Percentiles rank a stretch among this genome's conserved stretches.
phyloP scores from a whole-genome alignment of 2,888 invertebrate species.

The Meghimatium bilineatum region DNA sequence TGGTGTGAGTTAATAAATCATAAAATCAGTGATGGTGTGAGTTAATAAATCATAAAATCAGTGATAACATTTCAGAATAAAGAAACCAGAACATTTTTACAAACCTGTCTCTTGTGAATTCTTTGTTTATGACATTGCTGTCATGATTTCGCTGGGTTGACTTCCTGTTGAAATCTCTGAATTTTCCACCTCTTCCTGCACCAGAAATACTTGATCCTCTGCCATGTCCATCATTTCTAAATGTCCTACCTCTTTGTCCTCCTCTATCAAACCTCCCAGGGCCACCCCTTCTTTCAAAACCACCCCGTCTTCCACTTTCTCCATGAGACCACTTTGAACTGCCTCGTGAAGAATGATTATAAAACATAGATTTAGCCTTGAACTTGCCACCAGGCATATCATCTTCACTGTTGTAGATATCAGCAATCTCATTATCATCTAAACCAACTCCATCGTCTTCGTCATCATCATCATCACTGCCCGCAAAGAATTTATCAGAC shows the following conservation, averaged over 20 bases:
- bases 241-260: slow-evolving; percentile 29
- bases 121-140: neutral
- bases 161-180: neutral
- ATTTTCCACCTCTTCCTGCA: slow-evolving; percentile 28
- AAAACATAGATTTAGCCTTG: slow-evolving; percentile 53
- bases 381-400: neutral
- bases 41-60: no score
- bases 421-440: neutral
- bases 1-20: no score
- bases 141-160: neutral
- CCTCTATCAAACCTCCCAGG: slow-evolving; percentile 1
- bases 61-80: neutral
- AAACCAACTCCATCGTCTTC: neutral
- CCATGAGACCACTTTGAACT: neutral
- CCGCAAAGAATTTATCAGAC: slow-evolving; percentile 37
- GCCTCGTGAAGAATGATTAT: slow-evolving; percentile 51
- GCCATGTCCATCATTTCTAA: slow-evolving; percentile 18
- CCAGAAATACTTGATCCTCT: slow-evolving; percentile 33
- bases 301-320: neutral
- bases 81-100: neutral
- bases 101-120: neutral
- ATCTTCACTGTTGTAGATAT: slow-evolving; percentile 19
- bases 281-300: neutral
- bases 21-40: no score
- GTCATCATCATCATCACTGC: slow-evolving; percentile 33